phyloP scores from a whole-genome alignment of 2,797 vertebrate species.

The Lutjanus campechanus region DNA sequence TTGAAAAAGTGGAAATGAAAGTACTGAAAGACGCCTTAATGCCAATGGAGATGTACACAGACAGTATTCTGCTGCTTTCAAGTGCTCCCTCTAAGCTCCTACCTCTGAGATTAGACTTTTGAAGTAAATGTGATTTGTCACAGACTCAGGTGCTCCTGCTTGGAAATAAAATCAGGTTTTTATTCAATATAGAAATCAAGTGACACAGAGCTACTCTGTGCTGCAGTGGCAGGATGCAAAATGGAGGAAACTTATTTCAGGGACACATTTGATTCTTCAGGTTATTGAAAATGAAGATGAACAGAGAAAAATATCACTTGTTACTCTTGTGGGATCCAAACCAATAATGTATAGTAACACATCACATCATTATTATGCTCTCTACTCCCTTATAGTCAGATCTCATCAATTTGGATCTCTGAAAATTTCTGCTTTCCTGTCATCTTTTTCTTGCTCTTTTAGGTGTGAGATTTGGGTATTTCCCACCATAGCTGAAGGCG shows the following conservation, averaged over 20 bases:
- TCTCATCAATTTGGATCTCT: not conserved
- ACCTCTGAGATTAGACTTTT: slow-evolving; percentile 28
- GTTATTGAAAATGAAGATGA: not conserved
- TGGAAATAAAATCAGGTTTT: slow-evolving; percentile 28
- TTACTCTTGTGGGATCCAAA: not conserved
- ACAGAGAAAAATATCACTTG: not conserved
- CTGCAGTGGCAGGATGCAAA: slow-evolving; percentile 4
- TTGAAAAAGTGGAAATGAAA: slow-evolving; percentile 31
- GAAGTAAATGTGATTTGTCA: slow-evolving; percentile 37
- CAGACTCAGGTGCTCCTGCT: slow-evolving; percentile 5
- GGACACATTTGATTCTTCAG: not conserved
- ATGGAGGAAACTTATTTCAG: slow-evolving; percentile 12
- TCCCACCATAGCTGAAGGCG: slow-evolving; percentile 7
- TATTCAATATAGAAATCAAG: slow-evolving; percentile 14
- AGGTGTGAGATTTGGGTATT: slow-evolving; percentile 7
- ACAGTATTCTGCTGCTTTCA: slow-evolving; percentile 25
- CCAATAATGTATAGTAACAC: not conserved
- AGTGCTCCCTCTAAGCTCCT: slow-evolving; percentile 26
- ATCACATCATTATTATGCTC: not conserved
- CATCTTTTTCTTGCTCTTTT: not conserved
- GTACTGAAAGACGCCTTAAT: slow-evolving; percentile 24
- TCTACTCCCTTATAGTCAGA: not conserved
- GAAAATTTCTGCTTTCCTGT: not conserved
- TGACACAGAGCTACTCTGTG: slow-evolving; percentile 5
- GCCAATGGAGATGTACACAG: slow-evolving; percentile 15